Evolutionary conservation across 2,113 vertebrate genomes (phyloP).

Genomic region (Chlorodrepanis virens): DNA sequence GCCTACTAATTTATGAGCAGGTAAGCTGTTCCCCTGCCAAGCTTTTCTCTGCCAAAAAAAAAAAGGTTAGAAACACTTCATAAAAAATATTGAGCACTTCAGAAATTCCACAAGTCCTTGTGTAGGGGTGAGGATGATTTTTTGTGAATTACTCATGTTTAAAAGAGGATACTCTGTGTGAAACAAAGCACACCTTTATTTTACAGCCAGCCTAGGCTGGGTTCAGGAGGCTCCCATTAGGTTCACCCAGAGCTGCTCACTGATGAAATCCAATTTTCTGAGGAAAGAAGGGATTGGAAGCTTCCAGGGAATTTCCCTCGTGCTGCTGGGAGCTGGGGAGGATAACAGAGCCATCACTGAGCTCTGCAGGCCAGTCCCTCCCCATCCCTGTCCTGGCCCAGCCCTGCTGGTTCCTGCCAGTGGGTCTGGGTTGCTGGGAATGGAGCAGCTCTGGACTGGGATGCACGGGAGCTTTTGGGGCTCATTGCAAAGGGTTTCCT

Average conservation of each 20-base stretch:
- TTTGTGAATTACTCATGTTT: neutral
- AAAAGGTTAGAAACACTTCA: neutral
- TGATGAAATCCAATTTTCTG: neutral
- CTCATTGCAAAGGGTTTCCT: neutral
- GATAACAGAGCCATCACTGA: neutral
- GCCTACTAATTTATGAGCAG: neutral
- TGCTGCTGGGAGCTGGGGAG: neutral
- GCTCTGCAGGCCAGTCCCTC: rapidly evolving
- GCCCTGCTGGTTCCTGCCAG: neutral
- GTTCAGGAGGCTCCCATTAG: neutral
- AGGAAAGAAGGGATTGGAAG: neutral
- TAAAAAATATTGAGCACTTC: neutral
- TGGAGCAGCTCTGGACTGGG: neutral
- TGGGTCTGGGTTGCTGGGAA: neutral
- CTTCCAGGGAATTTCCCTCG: neutral
- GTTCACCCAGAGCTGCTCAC: neutral
- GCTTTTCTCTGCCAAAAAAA: neutral
- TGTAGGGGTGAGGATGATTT: neutral
- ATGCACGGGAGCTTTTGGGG: rapidly evolving
- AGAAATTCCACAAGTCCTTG: neutral
- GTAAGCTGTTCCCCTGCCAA: neutral
- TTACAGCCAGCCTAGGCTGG: rapidly evolving
- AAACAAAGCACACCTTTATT: neutral
- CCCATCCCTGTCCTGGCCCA: neutral
- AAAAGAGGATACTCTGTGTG: neutral